Base-by-base conservation (phyloP, 2,113 vertebrate genomes). In the Orthochromis malagaraziensis region DNA sequence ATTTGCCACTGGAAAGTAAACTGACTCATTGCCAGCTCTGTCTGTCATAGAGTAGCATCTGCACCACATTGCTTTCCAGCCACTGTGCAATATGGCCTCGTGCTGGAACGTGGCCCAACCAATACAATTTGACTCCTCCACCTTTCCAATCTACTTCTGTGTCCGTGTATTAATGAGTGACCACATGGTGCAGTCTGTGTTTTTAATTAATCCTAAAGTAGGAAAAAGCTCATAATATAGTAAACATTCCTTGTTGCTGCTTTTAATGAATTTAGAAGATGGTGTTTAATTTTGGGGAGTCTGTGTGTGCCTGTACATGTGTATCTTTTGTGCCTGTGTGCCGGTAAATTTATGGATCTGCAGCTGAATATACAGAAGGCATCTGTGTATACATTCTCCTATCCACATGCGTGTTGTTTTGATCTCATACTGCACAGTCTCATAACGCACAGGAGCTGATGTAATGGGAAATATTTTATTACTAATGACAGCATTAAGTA, bases 1-100 rank as follows among this genome's bases (percentile, higher is more conserved):
- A 84, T 91, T 89, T 91, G 86, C 82, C 60, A 26, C 79, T 45
- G 84, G 80, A 81, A 91, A 84, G 77, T 60, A 83, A 84, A 82
- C 35, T 55, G 73, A 89, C 38, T 91, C 75, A 80, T 84, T 85
- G 83, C 86, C 81, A 40, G n/a, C 45, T 13, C 47, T 21, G 17
- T 86, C 40, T 49, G 60, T 89, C 51, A 17, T 26, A 10, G 10
- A 26, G 17, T 65, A 63, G 55, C 81, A 42, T 82, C 83, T 75
- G 35, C 21, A 58, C 40, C 26, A 13, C 14, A 26, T 19, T 16
- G 6, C 65, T 35, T 38, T 10, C 24, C 54, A 79, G 79, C 14
- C 40, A 73, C 9, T 54, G 26, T 86, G 58, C 38, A 81, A 19
- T 49, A 81, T 79, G 29, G 38, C 21, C 24, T 16, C 3, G 4